Percentiles rank a stretch among this genome's conserved stretches.
Evolutionary conservation across 2,797 vertebrate species (phyloP).

Genomic region (Iguana delicatissima): DNA sequence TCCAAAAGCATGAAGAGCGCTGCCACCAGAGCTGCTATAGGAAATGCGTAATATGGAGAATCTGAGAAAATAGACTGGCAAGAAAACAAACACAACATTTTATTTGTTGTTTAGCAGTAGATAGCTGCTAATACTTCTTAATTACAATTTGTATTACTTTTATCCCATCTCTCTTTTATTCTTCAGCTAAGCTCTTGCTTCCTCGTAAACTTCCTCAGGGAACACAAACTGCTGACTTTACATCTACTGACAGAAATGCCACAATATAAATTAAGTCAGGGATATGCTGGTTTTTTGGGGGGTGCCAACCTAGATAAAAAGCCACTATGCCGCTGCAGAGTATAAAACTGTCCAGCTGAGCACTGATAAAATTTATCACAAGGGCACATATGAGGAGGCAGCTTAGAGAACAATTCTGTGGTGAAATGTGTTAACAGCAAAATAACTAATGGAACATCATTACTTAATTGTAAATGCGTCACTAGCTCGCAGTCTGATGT

Average conservation of each 20-base stretch:
- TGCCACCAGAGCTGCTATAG: background rate
- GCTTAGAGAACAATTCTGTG: slow-evolving; percentile 68
- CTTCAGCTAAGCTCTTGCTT: slow-evolving; percentile 78
- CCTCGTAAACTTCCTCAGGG: slow-evolving; percentile 81
- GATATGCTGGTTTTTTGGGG: slow-evolving; percentile 54
- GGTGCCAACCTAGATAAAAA: slow-evolving; percentile 79
- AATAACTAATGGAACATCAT: slow-evolving; percentile 61
- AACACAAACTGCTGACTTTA: slow-evolving; percentile 83
- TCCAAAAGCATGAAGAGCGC: background rate
- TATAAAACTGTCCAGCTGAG: slow-evolving; percentile 70
- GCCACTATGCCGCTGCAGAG: slow-evolving; percentile 70
- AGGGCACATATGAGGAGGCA: slow-evolving; percentile 65
- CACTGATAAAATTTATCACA: slow-evolving; percentile 84
- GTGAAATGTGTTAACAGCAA: slow-evolving; percentile 75
- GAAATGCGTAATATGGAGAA: background rate
- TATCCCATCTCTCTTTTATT: slow-evolving; percentile 79
- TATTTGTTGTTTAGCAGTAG: slow-evolving; percentile 44
- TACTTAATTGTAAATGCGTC: slow-evolving; percentile 48
- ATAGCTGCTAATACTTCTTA: slow-evolving; percentile 69
- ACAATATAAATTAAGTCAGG: slow-evolving; percentile 75
- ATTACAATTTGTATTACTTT: slow-evolving; percentile 82
- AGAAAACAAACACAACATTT: slow-evolving; percentile 56
- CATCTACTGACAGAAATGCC: slow-evolving; percentile 78
- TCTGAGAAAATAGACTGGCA: slow-evolving; percentile 52
- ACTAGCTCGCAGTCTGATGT: background rate